A percentile compares a stretch with the other conserved stretches of the same genome.
Conservation (phyloP, 2,113 vertebrate species). For the Ochotona princeps region DNA sequence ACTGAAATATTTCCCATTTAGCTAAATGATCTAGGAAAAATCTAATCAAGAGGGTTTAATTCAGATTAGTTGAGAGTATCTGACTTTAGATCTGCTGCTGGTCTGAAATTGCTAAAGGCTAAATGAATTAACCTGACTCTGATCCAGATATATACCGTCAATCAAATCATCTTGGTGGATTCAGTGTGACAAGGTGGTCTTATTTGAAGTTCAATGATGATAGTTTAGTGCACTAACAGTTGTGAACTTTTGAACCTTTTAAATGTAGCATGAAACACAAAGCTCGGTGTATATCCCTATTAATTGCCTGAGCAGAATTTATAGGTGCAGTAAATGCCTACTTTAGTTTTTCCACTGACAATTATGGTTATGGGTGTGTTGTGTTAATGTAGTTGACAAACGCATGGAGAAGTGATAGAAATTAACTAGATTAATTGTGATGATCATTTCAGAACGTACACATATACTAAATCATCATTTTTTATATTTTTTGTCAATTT, state of each 20-base stretch:
- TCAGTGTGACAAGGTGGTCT: background rate
- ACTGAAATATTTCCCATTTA: slow-evolving; percentile 39
- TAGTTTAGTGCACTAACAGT: background rate
- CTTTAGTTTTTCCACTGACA: slow-evolving; percentile 27
- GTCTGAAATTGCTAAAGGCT: slow-evolving; percentile 46
- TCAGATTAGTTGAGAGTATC: background rate
- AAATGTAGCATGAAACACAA: background rate
- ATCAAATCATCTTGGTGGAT: background rate
- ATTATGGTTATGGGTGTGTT: background rate
- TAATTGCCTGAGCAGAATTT: slow-evolving; percentile 23
- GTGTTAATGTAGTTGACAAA: background rate
- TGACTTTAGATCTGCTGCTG: slow-evolving; percentile 62
- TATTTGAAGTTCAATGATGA: background rate
- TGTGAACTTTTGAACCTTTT: background rate
- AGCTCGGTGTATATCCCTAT: background rate
- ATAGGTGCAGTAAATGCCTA: background rate
- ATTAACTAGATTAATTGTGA: background rate
- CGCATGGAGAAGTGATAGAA: background rate
- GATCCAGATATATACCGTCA: background rate
- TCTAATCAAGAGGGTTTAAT: slow-evolving; percentile 53
- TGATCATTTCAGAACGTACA: background rate
- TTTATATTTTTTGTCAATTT: background rate
- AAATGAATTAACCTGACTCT: slow-evolving; percentile 47
- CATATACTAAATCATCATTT: background rate
- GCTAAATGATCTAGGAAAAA: slow-evolving; percentile 53